Percentiles rank a stretch among this genome's conserved stretches.
phyloP scores from a whole-genome alignment of 1,140 invertebrate species.

The Andricus grossulariae region DNA sequence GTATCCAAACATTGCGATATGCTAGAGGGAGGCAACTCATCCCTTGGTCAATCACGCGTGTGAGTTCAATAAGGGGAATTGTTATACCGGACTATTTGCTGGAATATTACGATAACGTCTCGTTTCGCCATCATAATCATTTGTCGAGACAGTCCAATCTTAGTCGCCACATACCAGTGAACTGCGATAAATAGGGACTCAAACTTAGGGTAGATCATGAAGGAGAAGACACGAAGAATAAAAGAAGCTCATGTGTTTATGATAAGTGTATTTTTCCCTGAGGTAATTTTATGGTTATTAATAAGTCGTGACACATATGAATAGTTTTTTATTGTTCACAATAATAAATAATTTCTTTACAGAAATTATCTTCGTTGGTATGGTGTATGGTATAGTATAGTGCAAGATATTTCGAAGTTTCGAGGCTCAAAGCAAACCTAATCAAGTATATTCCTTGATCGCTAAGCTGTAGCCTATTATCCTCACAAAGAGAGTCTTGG shows the following conservation, averaged over 20 bases:
- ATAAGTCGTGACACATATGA: no score
- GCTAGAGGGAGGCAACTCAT: not conserved
- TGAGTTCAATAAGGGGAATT: not conserved
- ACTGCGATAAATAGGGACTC: not conserved
- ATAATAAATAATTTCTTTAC: not conserved
- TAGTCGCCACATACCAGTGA: not conserved
- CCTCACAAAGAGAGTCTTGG: slow-evolving; percentile 19
- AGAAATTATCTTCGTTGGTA: not conserved
- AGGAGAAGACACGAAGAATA: not conserved
- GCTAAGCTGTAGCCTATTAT: slow-evolving; percentile 6
- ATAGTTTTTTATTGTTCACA: not conserved
- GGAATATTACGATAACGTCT: not conserved
- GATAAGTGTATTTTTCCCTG: no score
- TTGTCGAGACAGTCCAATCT: slow-evolving; percentile 9
- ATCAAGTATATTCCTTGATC: slow-evolving; percentile 2
- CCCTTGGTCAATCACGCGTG: slow-evolving; percentile 4
- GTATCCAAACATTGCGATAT: slow-evolving; percentile 2
- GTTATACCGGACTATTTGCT: not conserved
- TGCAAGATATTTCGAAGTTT: not conserved
- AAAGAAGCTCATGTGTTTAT: no score
- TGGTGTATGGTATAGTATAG: not conserved
- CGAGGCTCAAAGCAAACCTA: slow-evolving; percentile 3
- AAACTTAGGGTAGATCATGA: not conserved
- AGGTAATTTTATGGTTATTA: no score
- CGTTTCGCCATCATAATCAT: not conserved